These are phyloP conservation scores for Pararge aegeria DNA, from an alignment of 1,140 invertebrate genomes.

Conservation along the genomic window DNA sequence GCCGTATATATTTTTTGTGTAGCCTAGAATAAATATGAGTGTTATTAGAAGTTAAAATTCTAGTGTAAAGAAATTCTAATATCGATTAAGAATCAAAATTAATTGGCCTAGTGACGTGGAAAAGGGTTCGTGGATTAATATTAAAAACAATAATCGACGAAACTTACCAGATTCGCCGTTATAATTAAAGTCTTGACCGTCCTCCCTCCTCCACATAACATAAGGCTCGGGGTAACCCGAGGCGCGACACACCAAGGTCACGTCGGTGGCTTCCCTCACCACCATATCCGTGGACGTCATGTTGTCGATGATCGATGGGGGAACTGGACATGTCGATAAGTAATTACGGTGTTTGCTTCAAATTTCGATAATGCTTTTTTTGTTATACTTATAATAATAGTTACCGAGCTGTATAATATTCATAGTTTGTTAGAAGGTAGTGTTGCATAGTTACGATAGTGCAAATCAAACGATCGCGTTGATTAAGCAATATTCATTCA, in stretches of 20 bases:
- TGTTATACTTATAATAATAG: neutral
- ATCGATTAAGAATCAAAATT: neutral
- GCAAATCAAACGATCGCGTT: no score
- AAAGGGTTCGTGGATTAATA: neutral
- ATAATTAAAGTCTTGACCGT: conserved; percentile 92
- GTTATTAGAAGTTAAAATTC: no score
- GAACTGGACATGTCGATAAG: conserved; percentile 81
- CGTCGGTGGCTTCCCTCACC: conserved; percentile 92
- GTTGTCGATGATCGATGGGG: conserved; percentile 91
- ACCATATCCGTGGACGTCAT: conserved; percentile 94
- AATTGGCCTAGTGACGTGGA: neutral
- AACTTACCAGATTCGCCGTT: conserved; percentile 89
- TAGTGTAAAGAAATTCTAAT: no score
- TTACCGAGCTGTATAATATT: neutral
- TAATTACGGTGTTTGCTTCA: conserved; percentile 20
- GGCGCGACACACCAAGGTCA: conserved; percentile 92
- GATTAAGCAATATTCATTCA: no score
- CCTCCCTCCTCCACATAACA: conserved; percentile 94
- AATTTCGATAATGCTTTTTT: conserved; percentile 3
- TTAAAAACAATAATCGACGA: neutral
- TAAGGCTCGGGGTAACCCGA: conserved; percentile 93
- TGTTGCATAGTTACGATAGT: no score
- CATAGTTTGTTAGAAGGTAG: no score
- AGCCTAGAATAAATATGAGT: no score
- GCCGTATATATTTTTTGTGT: no score